Percentiles rank a stretch among this genome's conserved stretches.
These are phyloP conservation scores for Drosophila melanica DNA, from an alignment of 1,140 invertebrate genomes.

Conservation along the genomic window DNA sequence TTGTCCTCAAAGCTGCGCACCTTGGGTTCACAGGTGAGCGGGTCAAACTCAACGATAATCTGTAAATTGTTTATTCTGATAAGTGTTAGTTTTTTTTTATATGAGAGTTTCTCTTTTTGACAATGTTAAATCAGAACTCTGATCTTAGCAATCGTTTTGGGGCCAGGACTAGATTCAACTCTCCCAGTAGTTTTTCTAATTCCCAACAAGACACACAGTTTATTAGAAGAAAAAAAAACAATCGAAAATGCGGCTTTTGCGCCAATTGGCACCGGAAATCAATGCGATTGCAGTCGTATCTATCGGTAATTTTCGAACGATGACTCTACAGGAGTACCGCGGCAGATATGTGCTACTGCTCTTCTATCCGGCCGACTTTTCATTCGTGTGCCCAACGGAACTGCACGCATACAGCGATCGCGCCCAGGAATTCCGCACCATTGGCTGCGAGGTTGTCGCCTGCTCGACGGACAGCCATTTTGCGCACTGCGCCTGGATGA, in stretches of 20 bases:
- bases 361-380: constrained; percentile 99
- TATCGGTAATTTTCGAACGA: constrained; percentile 94
- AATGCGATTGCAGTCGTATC: constrained; percentile 92
- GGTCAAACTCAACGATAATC: no score
- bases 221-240: neutral
- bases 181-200: neutral
- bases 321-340: constrained; percentile 93
- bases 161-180: neutral
- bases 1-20: constrained; percentile 89
- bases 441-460: constrained; percentile 93
- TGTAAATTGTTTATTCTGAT: no score
- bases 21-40: constrained; percentile 85
- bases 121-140: neutral
- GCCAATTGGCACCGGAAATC: constrained; percentile 91
- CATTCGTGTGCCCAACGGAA: constrained; percentile 97
- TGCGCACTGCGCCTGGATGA: constrained; percentile 96
- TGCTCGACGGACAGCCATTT: constrained; percentile 96
- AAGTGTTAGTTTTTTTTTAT: no score
- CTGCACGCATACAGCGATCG: constrained; percentile 97
- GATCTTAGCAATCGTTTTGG: constrained; percentile 7
- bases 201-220: neutral
- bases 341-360: constrained; percentile 98
- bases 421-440: constrained; percentile 91
- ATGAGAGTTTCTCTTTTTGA: no score
- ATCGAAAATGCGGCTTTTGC: constrained; percentile 19